phyloP scores from a whole-genome alignment of 2,797 vertebrate genomes.

The Kryptopterus vitreolus region DNA sequence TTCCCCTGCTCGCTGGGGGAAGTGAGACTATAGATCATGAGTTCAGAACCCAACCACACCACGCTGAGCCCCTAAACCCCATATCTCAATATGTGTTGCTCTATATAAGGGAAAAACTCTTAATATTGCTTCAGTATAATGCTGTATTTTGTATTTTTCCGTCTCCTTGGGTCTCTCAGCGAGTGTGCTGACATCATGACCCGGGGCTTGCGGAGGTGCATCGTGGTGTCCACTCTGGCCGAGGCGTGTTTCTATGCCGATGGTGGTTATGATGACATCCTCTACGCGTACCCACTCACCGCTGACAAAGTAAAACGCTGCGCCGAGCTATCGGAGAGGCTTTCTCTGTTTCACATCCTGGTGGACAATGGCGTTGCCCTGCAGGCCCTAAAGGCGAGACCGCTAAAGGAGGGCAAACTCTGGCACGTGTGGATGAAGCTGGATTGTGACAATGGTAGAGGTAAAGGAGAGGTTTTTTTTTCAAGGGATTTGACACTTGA shows the following conservation, averaged over 20 bases:
- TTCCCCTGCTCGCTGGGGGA: not conserved
- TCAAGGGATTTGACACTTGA: no score
- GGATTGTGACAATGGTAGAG: conserved; percentile 82
- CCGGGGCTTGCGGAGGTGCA: conserved; percentile 69
- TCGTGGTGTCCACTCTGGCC: conserved; percentile 81
- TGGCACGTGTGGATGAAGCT: conserved; percentile 85
- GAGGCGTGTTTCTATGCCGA: conserved; percentile 79
- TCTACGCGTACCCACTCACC: conserved; percentile 79
- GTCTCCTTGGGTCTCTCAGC: conserved; percentile 53
- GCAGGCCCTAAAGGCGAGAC: conserved; percentile 65
- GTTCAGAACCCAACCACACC: no score
- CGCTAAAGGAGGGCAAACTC: conserved; percentile 61
- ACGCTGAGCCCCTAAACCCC: no score
- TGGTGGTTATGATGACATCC: conserved; percentile 82
- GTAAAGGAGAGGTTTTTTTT: conserved; percentile 61
- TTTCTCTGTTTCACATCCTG: conserved; percentile 77
- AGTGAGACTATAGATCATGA: no score
- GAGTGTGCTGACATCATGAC: conserved; percentile 82
- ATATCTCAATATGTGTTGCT: no score
- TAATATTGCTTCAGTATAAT: conserved; percentile 10
- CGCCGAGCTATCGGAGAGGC: conserved; percentile 69
- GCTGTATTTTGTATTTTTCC: not conserved
- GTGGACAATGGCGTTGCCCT: conserved; percentile 72
- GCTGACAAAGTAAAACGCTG: conserved; percentile 77
- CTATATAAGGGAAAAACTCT: no score